Evolutionary conservation across 2,797 vertebrate genomes (phyloP), one percentile per base, ranked within the genome.

Genomic region (Petrocephalus sullivani): DNA sequence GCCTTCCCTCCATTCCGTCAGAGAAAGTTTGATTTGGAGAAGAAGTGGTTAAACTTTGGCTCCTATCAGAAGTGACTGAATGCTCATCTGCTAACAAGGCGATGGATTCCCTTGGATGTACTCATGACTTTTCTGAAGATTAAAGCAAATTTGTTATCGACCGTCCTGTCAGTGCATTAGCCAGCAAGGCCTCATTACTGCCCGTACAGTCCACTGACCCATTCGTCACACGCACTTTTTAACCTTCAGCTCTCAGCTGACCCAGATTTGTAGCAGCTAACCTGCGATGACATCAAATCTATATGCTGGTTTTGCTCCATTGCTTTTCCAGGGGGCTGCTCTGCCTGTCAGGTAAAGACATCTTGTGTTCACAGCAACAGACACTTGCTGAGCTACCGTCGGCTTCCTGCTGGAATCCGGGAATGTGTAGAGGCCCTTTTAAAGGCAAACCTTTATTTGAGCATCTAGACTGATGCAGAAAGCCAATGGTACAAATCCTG

Each of bases 251-350:
- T 89, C 28, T 37, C 54, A 86, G 46, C 86, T 87, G 78, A 84
- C 19, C 71, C 33, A 87, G 60, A 87, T 87, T 87, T 89, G 85
- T 87, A 89, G 87, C 49, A 23, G 21, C 71, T 61, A 64, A 82
- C 75, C 28, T 89, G 37, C 54, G 46, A 81, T 87, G 88, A 54
- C 88, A 89, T 82, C 85, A 87, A 89, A 89, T 89, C 88, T 87
- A 87, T 89, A 89, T 57, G 67, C 86, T 51, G 60, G 53, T 56
- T 61, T 46, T 87, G 85, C 51, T 87, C 85, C 19, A 56, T 14
- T 61, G 67, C 16, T 82, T 86, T 53, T 67, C 10, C 33, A 57
- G 8, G 51, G 23, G 4, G 33, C 51, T 21, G 53, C 46, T 37
- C 71, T 56, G 71, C 56, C 28, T 87, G 87, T 53, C 41, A 9